These are phyloP conservation scores for Sorex araneus DNA, from an alignment of 2,113 vertebrate species.

Conservation along the genomic window DNA sequence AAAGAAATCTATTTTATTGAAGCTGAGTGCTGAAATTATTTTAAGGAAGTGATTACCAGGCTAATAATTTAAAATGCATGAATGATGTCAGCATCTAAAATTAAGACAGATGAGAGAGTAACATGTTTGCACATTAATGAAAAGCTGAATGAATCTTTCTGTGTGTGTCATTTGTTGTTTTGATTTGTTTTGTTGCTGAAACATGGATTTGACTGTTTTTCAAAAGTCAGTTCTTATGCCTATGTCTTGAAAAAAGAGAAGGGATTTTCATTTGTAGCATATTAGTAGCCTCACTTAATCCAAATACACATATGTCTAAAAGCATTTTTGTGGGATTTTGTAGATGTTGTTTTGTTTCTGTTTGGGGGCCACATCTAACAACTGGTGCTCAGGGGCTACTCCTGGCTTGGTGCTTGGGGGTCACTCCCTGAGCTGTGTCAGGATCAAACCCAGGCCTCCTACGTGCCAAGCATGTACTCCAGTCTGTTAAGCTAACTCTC, in stretches of 20 bases:
- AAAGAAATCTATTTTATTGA: constrained; percentile 89
- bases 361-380: too few relatives aligned
- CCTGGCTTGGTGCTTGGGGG: too few relatives aligned
- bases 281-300: constrained; percentile 13
- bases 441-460: too few relatives aligned
- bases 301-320: constrained; percentile 11
- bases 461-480: too few relatives aligned
- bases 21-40: constrained; percentile 87
- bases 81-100: constrained; percentile 68
- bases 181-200: constrained; percentile 26
- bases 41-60: constrained; percentile 87
- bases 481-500: too few relatives aligned
- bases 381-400: too few relatives aligned
- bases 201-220: constrained; percentile 46
- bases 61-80: constrained; percentile 83
- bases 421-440: too few relatives aligned
- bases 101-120: constrained; percentile 60
- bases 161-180: not conserved
- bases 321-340: not conserved
- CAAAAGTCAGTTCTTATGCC: constrained; percentile 50
- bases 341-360: too few relatives aligned
- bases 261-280: constrained; percentile 57
- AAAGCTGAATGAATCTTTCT: not conserved
- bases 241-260: constrained; percentile 51
- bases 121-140: not conserved